Evolutionary conservation across 2,888 invertebrate genomes (phyloP).

Genomic region (Diaprepes abbreviatus): DNA sequence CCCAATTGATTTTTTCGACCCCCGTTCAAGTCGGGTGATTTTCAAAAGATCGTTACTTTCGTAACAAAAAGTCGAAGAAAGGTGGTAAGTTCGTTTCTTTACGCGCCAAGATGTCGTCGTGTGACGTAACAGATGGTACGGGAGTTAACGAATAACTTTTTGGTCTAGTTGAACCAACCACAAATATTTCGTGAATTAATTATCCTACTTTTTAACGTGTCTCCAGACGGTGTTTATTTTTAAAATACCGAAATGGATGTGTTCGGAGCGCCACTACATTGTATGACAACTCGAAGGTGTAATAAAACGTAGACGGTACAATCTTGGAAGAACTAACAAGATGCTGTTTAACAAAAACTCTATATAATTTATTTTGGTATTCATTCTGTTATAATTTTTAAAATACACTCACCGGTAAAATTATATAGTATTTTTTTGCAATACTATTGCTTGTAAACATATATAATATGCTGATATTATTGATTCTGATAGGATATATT

Average conservation of each 20-base stretch:
- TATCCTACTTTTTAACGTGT: neutral
- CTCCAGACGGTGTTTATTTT: neutral
- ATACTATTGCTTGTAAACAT: too few species aligned
- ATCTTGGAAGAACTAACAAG: too few species aligned
- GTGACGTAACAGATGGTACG: conserved; percentile 32
- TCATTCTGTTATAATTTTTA: too few species aligned
- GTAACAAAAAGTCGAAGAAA: conserved; percentile 27
- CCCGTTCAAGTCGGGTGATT: conserved; percentile 26
- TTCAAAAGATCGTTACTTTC: conserved; percentile 31
- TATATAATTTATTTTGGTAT: too few species aligned
- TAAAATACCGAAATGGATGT: neutral
- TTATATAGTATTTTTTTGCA: too few species aligned
- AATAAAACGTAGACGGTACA: too few species aligned
- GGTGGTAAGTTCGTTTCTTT: conserved; percentile 43
- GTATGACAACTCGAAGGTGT: too few species aligned
- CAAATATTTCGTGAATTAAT: conserved; percentile 17
- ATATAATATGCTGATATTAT: too few species aligned
- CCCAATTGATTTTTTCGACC: conserved; percentile 30
- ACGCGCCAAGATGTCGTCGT: conserved; percentile 34
- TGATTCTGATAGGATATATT: too few species aligned
- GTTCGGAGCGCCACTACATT: too few species aligned
- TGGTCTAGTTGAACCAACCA: conserved; percentile 27
- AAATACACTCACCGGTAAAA: too few species aligned
- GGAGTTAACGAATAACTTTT: conserved; percentile 21
- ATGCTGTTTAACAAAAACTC: too few species aligned